Base-by-base conservation (phyloP, 1,140 invertebrate genomes). In the Ganaspis sp. region DNA sequence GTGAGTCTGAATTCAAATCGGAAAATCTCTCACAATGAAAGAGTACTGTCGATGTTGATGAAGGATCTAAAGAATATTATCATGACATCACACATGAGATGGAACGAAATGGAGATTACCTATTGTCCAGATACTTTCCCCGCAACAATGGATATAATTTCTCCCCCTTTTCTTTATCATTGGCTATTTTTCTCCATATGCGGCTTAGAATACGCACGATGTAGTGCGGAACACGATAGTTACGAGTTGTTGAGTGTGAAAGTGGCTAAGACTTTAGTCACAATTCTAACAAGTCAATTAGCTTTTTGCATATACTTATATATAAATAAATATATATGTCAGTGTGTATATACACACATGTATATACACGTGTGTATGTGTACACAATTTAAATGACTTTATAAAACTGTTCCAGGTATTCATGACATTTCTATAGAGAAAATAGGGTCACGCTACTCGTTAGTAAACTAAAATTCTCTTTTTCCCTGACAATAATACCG, bases 161-260 rank as follows among this genome's bases (percentile, higher is more conserved):
- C 45, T 34, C 45, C 45, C 45, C 11, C 45, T 49, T 49, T 49
- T 49, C n/a, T 49, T 49, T 49, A 17, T 19, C 15, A 49, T 49
- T 49, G n/a, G 45, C 19, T 49, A 49, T 49, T 49, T 49, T 49
- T 49, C 45, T 49, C 17, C 19, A 49, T n/a, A 49, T 49, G 45
- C n/a, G 45, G 2, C 42, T 75, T 70, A 23, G 40, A 49, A 26
- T 29, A 49, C 69, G n/a, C 6, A 54, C 29, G 75, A 81, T 81
- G 64, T 75, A 75, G 79, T 74, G 79, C 80, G 64, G 76, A 81
- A 81, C 80, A 64, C 21, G 74, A 78, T 78, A 78, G 76, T 81
- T 69, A 81, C 74, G 76, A 78, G 12, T 54, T 42, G 74, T 69
- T 76, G 74, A 70, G 72, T 81, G 74, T 76, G 80, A 81, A 81